Evolutionary conservation across 64 coral and sea anemone species (phyloP).

Genomic region (Cladopsammia gracilis): DNA sequence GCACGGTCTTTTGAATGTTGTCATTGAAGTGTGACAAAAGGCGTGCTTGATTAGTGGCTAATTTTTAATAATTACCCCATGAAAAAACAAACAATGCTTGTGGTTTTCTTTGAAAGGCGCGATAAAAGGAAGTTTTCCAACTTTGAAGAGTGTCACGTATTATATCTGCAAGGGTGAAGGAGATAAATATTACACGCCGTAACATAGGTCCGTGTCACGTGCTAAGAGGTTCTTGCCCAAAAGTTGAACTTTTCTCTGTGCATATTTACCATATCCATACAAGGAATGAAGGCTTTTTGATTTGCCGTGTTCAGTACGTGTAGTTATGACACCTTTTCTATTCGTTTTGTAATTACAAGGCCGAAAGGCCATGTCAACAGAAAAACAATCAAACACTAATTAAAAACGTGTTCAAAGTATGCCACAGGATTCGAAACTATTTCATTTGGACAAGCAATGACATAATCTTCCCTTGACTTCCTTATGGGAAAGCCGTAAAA

Average conservation of each 20-base stretch:
- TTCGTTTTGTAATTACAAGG: not conserved
- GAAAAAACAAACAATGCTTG: slow-evolving; percentile 39
- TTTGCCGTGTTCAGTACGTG: slow-evolving; percentile 12
- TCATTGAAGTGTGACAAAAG: not conserved
- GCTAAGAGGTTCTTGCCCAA: not conserved
- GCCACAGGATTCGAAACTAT: not conserved
- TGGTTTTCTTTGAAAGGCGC: slow-evolving; percentile 6
- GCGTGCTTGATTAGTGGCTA: slow-evolving; percentile 23
- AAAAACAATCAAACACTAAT: slow-evolving; percentile 39
- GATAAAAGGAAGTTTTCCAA: slow-evolving; percentile 3
- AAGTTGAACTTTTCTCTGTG: not conserved
- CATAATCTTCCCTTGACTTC: not conserved
- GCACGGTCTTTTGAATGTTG: not conserved
- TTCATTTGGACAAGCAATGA: not conserved
- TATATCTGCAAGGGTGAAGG: not conserved
- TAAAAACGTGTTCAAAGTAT: not conserved
- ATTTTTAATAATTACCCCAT: slow-evolving; percentile 40
- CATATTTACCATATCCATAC: not conserved
- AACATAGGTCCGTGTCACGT: slow-evolving; percentile 28
- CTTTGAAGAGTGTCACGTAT: slow-evolving; percentile 15
- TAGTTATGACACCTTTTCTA: slow-evolving; percentile 20
- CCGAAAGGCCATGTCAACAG: slow-evolving; percentile 36
- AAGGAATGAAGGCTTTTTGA: not conserved
- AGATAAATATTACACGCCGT: not conserved
- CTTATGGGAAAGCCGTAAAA: not conserved